Conservation (phyloP, 23 tunicate species). For the Trididemnum miniatum region DNA sequence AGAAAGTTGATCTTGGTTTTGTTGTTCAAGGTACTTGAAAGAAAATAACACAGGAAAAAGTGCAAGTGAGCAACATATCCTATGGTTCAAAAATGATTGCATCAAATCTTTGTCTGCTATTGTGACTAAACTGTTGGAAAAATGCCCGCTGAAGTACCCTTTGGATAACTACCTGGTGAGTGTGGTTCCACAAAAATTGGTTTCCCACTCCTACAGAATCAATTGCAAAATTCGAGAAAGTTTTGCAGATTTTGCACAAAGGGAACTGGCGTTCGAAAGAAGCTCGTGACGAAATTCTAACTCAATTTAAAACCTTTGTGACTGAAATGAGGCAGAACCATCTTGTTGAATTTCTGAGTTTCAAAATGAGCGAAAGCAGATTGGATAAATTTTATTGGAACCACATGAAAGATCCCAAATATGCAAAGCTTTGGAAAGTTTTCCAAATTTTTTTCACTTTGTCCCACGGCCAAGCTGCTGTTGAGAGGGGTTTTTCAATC, state of each 20-base stretch:
- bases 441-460: neutral
- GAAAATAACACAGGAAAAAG: neutral
- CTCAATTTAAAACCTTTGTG: neutral
- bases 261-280: constrained; percentile 8
- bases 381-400: constrained; percentile 23
- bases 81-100: constrained; percentile 15
- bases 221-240: neutral
- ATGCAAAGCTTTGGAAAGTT: constrained; percentile 10
- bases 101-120: neutral
- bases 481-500: constrained; percentile 22
- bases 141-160: neutral
- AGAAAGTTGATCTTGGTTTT: constrained; percentile 3
- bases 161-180: neutral
- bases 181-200: constrained; percentile 10
- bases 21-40: neutral
- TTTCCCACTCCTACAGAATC: neutral
- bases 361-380: neutral
- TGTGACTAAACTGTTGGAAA: neutral
- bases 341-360: neutral
- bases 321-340: constrained; percentile 6
- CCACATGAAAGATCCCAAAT: neutral
- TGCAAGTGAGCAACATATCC: constrained; percentile 17
- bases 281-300: constrained; percentile 1
- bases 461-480: constrained; percentile 22
- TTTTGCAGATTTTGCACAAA: neutral